Evolutionary conservation across 2,888 invertebrate species (phyloP), one percentile per base, ranked within the genome.

Genomic region (Ephialtes manifestator): DNA sequence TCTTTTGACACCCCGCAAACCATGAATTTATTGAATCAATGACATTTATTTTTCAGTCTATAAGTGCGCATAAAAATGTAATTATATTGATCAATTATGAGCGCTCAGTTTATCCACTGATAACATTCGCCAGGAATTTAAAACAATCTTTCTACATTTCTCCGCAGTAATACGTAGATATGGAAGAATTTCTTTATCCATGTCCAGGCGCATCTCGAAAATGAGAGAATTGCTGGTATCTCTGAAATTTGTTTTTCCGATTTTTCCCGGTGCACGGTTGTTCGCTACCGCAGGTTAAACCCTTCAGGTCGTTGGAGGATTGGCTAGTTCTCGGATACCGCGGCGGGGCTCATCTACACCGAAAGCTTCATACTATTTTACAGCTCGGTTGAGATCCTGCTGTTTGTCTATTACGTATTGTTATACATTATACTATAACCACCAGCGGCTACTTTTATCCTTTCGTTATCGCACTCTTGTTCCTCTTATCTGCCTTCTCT

Each of bases 351-450:
- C 72, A 48, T 53, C 53, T 13, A 48, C 43, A 51, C n/a, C 8
- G 11, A 48, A 31, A 35, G 72, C 46, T 72, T 65, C 20, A 60
- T 65, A 53, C 35, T 24, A 70, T 31, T 83, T 78, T 51, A 24
- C 46, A 58, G 39, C 58, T 78, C 55, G 13, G 51, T 24, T 46
- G 77, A 78, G 58, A 79, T 60, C 58, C 18, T n/a, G 28, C 53
- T 53, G 39, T 15, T 20, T 48, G 48, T 18, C 8, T n/a, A 31
- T 35, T 35, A 35, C 31, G 60, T 60, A 60, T 60, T 60, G 35
- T n/a, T n/a, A 55, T 71, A 70, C 35, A 70, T 60, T 46, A 70
- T 60, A 70, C 24, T n/a, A 55, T n/a, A 51, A 1, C 0, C 58
- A 43, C 24, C 20, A 43, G 18, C 15, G 35, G 24, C 18, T 55